Evolutionary conservation across 2,888 invertebrate genomes (phyloP).

Genomic region (Acheta domesticus): DNA sequence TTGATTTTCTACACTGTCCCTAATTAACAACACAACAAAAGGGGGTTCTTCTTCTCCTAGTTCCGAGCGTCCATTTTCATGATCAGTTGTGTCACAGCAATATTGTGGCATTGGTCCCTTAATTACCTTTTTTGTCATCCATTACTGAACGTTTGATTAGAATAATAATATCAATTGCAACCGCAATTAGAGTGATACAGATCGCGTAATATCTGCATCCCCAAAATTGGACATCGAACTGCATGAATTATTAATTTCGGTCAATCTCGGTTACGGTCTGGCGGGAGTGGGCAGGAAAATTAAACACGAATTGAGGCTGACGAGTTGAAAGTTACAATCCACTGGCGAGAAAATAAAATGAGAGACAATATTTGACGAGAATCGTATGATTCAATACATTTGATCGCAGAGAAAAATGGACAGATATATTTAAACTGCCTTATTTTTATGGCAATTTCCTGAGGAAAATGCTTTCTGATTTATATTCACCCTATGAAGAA

Average conservation of each 20-base stretch:
- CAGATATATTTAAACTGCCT: too few species aligned
- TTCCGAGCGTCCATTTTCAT: too few species aligned
- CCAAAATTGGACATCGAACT: conserved; percentile 18
- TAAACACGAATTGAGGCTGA: neutral
- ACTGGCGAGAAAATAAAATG: neutral
- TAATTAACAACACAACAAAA: too few species aligned
- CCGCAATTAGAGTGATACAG: neutral
- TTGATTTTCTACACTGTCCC: too few species aligned
- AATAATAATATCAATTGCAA: conserved; percentile 2
- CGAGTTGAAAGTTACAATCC: neutral
- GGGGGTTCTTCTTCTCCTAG: too few species aligned
- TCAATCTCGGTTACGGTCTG: conserved; percentile 4
- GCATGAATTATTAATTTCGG: conserved; percentile 18
- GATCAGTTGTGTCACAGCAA: neutral
- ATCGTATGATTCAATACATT: too few species aligned
- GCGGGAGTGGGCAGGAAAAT: neutral
- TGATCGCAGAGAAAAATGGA: too few species aligned
- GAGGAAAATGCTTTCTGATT: neutral
- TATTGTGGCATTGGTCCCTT: neutral
- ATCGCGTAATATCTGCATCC: conserved; percentile 18
- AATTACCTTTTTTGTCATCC: neutral
- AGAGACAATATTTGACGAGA: neutral
- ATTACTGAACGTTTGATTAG: conserved; percentile 7
- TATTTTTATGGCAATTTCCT: too few species aligned
- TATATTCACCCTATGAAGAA: too few species aligned